These are phyloP conservation scores for Australoheros scitulus DNA, from an alignment of 2,113 vertebrate genomes.

Conservation along the genomic window DNA sequence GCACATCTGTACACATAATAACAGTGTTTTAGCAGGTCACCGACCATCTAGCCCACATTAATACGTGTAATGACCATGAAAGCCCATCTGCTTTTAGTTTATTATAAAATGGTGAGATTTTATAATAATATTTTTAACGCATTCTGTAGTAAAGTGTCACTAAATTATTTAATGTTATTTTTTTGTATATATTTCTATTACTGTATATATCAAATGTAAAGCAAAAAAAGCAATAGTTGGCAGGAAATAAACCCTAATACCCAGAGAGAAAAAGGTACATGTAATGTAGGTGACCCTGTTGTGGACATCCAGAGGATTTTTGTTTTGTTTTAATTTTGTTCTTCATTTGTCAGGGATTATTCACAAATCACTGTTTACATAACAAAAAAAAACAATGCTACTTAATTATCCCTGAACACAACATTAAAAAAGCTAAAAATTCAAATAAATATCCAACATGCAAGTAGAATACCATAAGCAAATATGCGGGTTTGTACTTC, in stretches of 20 bases:
- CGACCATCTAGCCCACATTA: not conserved
- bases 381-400: not conserved
- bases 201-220: no score
- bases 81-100: not conserved
- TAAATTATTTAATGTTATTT: not conserved
- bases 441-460: not conserved
- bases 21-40: constrained; percentile 6
- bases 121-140: not conserved
- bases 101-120: not conserved
- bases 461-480: not conserved
- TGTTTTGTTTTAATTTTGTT: not conserved
- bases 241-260: no score
- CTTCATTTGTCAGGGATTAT: not conserved
- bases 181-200: no score
- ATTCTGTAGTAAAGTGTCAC: not conserved
- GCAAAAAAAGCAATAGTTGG: no score
- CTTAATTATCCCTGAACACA: not conserved
- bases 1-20: not conserved
- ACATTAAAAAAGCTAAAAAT: not conserved
- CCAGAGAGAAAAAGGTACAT: no score
- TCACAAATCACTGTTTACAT: not conserved
- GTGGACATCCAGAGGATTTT: not conserved
- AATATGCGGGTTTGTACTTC: not conserved
- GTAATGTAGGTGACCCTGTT: no score
- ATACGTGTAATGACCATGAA: not conserved